Conservation (phyloP, 2,113 vertebrate species). For the Ageneiosus marmoratus region DNA sequence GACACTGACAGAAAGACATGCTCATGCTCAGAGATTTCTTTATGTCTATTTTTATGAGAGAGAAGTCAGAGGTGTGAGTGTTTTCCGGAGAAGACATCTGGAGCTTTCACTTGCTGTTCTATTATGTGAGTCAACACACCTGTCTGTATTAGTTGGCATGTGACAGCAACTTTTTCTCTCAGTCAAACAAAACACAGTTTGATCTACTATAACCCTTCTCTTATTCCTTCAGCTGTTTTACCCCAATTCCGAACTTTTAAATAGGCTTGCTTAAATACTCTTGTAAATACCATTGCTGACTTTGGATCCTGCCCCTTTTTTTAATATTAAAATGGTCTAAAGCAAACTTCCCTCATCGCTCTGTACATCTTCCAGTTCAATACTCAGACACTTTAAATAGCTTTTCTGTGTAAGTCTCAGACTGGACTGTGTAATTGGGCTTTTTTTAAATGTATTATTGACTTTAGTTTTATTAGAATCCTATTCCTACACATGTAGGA, state of each 20-base stretch:
- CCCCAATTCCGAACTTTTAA: neutral
- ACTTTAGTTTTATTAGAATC: slow-evolving; percentile 14
- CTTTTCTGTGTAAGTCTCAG: slow-evolving; percentile 12
- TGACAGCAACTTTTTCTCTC: slow-evolving; percentile 31
- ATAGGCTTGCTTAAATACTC: neutral
- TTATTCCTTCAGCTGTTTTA: neutral
- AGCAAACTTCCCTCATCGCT: neutral
- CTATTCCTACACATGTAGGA: neutral
- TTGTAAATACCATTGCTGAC: neutral
- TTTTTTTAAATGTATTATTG: slow-evolving; percentile 30
- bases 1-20: slow-evolving; percentile 46
- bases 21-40: slow-evolving; percentile 21
- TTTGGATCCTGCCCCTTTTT: neutral
- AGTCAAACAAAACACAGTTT: slow-evolving; percentile 19
- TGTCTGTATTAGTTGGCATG: slow-evolving; percentile 13
- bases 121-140: slow-evolving; percentile 31
- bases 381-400: neutral
- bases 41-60: slow-evolving; percentile 50
- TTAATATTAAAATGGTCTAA: neutral
- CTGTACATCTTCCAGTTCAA: slow-evolving; percentile 20
- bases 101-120: slow-evolving; percentile 30
- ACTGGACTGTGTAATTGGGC: neutral
- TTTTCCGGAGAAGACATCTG: slow-evolving; percentile 39
- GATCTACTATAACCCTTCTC: neutral
- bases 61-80: slow-evolving; percentile 44